Evolutionary conservation across 2,888 invertebrate species (phyloP).

Genomic region (Microctonus hyperodae): DNA sequence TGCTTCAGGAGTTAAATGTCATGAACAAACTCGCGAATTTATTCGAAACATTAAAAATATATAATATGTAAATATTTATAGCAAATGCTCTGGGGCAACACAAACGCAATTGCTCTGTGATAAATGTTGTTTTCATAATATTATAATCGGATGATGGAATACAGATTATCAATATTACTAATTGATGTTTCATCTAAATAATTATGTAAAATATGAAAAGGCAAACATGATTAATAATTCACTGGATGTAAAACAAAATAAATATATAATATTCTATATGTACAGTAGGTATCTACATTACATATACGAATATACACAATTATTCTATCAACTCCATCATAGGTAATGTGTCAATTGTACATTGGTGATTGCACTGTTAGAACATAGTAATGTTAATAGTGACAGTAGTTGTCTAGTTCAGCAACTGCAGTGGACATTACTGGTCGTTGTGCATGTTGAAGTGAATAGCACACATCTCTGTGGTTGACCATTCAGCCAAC

Average conservation of each 20-base stretch:
- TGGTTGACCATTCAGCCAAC: constrained; percentile 55
- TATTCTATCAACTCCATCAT: background rate
- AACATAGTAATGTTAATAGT: constrained; percentile 25
- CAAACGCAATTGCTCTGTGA: too few relatives aligned
- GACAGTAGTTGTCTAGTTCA: constrained; percentile 7
- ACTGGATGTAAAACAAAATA: background rate
- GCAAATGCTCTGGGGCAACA: background rate
- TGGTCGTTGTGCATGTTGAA: constrained; percentile 10
- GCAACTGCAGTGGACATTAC: constrained; percentile 21
- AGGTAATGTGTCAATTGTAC: background rate
- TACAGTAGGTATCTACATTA: background rate
- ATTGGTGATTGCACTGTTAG: constrained; percentile 11
- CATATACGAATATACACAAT: background rate
- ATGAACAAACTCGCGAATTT: background rate
- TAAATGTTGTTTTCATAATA: background rate
- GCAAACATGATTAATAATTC: background rate
- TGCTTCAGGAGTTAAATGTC: background rate
- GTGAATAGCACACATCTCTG: constrained; percentile 49
- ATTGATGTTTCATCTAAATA: background rate
- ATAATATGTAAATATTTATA: background rate
- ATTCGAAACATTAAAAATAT: background rate
- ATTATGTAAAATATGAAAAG: background rate
- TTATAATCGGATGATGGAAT: background rate
- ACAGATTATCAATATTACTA: background rate
- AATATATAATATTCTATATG: too few relatives aligned